Evolutionary conservation across 2,888 invertebrate species (phyloP), one percentile per base, ranked within the genome.

Genomic region (Scaeva pyrastri): DNA sequence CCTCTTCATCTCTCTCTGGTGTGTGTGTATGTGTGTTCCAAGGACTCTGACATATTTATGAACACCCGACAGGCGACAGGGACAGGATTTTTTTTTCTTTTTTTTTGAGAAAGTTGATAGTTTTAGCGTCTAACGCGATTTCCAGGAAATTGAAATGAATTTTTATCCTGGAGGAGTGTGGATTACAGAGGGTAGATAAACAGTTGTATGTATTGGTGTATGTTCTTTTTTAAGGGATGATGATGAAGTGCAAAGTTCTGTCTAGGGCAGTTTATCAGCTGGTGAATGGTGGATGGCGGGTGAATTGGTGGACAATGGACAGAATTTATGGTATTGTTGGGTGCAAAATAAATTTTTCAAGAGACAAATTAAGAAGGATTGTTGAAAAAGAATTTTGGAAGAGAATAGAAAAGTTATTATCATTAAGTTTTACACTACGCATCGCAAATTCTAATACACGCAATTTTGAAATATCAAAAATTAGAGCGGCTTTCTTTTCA

Each of bases 101-200:
- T n/a, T 71, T 50, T 56, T 41, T 39, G 36, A 23, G 74, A 70
- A 80, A 81, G 73, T 85, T 81, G 85, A 85, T 85, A 85, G 80
- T 77, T 85, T 80, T 81, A 5, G 1, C 60, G 76, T 77, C 39
- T 14, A 81, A 68, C 68, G 55, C 85, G 81, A 85, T 70, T 85
- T 85, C 85, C 76, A 85, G 85, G 85, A 85, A 85, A 85, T 77
- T 85, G 76, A 85, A 81, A 85, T 85, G 85, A 85, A 81, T 73
- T 81, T 50, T 81, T 50, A 73, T 72, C 72, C 71, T 16, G 48
- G n/a, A 14, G 60, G 60, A 68, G 80, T 85, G 56, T 68, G 72
- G 48, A 81, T 70, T 76, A 70, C 62, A 52, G 52, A 76, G 73
- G 72, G 66, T 50, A 12, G 39, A 52, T 39, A 36, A 7, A 31